These are phyloP conservation scores for Dynastes hyllus DNA, from an alignment of 2,888 invertebrate species.

Conservation along the genomic window DNA sequence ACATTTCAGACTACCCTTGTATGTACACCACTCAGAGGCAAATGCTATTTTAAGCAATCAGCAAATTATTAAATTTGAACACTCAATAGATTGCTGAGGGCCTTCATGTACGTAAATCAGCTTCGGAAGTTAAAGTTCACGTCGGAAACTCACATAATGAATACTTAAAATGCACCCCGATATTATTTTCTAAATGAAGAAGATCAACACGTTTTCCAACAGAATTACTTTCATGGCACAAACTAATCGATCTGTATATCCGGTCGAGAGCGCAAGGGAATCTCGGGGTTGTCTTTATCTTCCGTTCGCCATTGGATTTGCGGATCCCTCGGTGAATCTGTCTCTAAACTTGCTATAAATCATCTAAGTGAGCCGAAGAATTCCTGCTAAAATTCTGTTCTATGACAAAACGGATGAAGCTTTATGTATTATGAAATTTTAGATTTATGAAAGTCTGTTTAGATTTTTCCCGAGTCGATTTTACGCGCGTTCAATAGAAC, in stretches of 20 bases:
- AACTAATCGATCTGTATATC: constrained; percentile 60
- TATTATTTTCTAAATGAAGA: constrained; percentile 52
- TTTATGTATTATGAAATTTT: constrained; percentile 62
- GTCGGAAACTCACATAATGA: constrained; percentile 28
- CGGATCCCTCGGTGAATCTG: constrained; percentile 59
- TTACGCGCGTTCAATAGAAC: constrained; percentile 6
- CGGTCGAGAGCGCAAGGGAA: constrained; percentile 54
- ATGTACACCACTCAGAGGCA: too few species aligned
- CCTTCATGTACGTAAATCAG: constrained; percentile 20
- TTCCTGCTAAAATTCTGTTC: constrained; percentile 61
- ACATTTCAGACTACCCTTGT: too few species aligned
- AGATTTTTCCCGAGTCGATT: constrained; percentile 54
- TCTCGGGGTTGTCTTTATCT: constrained; percentile 60
- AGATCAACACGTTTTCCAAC: constrained; percentile 49
- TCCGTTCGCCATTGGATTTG: constrained; percentile 61
- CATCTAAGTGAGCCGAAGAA: constrained; percentile 59
- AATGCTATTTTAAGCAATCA: constrained; percentile 12
- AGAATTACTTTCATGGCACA: constrained; percentile 54
- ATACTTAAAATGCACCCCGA: constrained; percentile 29
- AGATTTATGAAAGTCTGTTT: constrained; percentile 62
- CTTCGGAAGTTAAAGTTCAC: constrained; percentile 5
- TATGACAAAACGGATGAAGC: constrained; percentile 58
- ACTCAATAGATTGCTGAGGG: constrained; percentile 5
- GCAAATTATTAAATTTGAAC: constrained; percentile 29
- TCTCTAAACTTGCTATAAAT: constrained; percentile 62